A percentile compares a stretch with the other conserved stretches of the same genome.
phyloP scores from a whole-genome alignment of 2,888 invertebrate species.

The Plutella xylostella region DNA sequence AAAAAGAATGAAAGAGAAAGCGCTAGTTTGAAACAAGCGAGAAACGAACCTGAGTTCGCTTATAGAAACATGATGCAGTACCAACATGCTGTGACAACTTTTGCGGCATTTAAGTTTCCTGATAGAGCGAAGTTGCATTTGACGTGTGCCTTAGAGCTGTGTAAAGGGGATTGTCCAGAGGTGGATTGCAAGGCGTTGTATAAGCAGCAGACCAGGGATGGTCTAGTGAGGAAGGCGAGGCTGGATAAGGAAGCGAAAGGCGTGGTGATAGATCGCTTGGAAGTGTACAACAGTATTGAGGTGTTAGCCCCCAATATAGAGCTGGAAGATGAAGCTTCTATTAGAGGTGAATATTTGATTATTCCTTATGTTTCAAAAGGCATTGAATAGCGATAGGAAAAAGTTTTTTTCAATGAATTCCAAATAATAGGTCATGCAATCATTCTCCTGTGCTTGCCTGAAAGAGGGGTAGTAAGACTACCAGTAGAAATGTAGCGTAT shows the following conservation, averaged over 20 bases:
- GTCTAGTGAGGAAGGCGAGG: slow-evolving; percentile 52
- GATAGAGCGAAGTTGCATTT: slow-evolving; percentile 82
- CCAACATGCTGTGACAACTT: slow-evolving; percentile 70
- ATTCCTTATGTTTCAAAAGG: too few relatives aligned
- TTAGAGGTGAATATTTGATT: slow-evolving; percentile 39
- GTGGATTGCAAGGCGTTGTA: slow-evolving; percentile 65
- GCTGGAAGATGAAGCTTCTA: slow-evolving; percentile 71
- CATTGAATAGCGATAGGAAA: too few relatives aligned
- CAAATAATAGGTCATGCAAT: too few relatives aligned
- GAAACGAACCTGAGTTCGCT: slow-evolving; percentile 43
- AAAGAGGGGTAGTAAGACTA: too few relatives aligned
- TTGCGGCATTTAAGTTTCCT: slow-evolving; percentile 87
- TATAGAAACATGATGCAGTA: slow-evolving; percentile 63
- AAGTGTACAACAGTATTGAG: slow-evolving; percentile 85
- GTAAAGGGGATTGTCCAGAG: slow-evolving; percentile 76
- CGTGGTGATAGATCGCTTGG: slow-evolving; percentile 73
- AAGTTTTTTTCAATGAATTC: too few relatives aligned
- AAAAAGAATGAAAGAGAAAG: slow-evolving; percentile 42
- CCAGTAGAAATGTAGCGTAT: too few relatives aligned
- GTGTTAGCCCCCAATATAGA: slow-evolving; percentile 84
- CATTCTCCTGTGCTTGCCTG: too few relatives aligned
- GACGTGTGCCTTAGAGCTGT: slow-evolving; percentile 82
- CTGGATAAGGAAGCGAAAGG: slow-evolving; percentile 66
- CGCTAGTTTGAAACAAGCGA: slow-evolving; percentile 35
- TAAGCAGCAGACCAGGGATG: slow-evolving; percentile 57